Evolutionary conservation across 1,140 invertebrate species (phyloP).

Genomic region (Anastrepha obliqua): DNA sequence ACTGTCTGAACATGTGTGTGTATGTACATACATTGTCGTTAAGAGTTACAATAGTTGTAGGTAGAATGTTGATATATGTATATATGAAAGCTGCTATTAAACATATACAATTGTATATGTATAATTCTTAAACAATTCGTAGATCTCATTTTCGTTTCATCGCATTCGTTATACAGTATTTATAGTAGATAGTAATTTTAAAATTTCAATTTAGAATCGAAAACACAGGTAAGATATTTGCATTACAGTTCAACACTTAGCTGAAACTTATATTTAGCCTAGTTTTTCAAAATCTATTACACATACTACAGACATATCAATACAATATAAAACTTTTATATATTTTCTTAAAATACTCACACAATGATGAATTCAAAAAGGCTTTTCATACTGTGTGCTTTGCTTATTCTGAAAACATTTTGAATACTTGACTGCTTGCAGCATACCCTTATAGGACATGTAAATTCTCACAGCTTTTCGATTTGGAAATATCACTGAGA

Average conservation of each 20-base stretch:
- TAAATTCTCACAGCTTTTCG: conserved; percentile 93
- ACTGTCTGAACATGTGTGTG: not conserved
- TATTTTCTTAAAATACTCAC: not conserved
- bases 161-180: conserved; percentile 30
- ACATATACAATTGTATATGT: not conserved
- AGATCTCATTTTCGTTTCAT: conserved; percentile 59
- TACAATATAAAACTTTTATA: conserved; percentile 27
- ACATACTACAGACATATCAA: not conserved
- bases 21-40: not conserved
- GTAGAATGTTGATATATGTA: conserved; percentile 12
- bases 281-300: not conserved
- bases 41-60: conserved; percentile 12
- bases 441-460: conserved; percentile 84
- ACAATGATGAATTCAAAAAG: not conserved
- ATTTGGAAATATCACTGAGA: conserved; percentile 89
- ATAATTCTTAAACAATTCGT: conserved; percentile 61
- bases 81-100: not conserved
- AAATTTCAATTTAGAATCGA: conserved; percentile 39
- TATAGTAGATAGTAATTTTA: not conserved
- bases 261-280: conserved; percentile 19
- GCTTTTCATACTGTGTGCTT: not conserved
- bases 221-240: conserved; percentile 40
- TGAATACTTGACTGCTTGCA: not conserved
- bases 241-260: conserved; percentile 30
- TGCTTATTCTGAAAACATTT: not conserved